phyloP scores from a whole-genome alignment of 2,797 vertebrate species.

The Monodelphis domestica region DNA sequence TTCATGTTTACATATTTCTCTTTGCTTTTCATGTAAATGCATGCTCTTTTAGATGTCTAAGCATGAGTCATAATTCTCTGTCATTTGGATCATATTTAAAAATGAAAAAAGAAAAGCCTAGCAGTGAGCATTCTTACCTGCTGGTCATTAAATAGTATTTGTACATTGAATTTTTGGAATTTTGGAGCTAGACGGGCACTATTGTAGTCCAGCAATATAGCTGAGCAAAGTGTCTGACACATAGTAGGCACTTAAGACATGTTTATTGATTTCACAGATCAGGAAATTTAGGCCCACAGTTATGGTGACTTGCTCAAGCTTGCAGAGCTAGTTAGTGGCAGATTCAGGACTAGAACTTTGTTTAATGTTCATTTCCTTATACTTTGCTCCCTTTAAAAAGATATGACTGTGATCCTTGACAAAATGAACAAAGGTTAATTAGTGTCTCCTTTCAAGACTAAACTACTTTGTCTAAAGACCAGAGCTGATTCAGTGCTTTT shows the following conservation, averaged over 20 bases:
- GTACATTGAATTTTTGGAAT: neutral
- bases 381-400: neutral
- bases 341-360: neutral
- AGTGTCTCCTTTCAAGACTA: neutral
- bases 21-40: slow-evolving; percentile 55
- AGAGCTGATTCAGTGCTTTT: neutral
- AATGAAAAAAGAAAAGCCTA: neutral
- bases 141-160: neutral
- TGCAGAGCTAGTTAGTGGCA: neutral
- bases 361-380: neutral
- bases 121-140: neutral
- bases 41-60: neutral
- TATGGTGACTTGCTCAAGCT: neutral
- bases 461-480: neutral
- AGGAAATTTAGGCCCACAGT: neutral
- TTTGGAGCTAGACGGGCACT: neutral
- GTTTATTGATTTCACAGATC: neutral
- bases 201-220: neutral
- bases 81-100: neutral
- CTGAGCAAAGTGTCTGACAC: neutral
- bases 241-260: neutral
- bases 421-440: neutral
- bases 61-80: neutral
- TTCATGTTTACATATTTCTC: slow-evolving; percentile 3
- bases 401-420: neutral